Evolutionary conservation across 1,140 invertebrate genomes (phyloP), one percentile per base, ranked within the genome.

Genomic region (Tenebrio molitor): DNA sequence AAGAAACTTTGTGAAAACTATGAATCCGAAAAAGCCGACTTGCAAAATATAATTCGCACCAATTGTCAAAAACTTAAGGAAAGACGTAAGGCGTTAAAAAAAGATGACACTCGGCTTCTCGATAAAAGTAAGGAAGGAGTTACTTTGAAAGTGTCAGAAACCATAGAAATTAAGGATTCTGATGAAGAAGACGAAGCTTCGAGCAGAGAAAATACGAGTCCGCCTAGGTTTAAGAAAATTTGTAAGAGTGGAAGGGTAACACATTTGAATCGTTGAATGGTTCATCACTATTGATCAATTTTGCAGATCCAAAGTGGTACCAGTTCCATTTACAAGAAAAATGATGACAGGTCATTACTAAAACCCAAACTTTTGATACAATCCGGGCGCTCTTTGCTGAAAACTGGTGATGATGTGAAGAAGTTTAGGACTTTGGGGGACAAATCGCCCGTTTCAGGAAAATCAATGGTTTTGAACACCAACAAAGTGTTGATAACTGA

Each of bases 131-230:
- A 21, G 7, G 1, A 6, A 66, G 2, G 16, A 7, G n/a, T 23
- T 14, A n/a, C n/a, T 4, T 14, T 19, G n/a, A 15, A 42, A 23
- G 17, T 44, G 2, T 25, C 64, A 2, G 64, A 66, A 66, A 66
- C 64, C 6, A 66, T 66, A 0, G 64, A 66, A 21, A 66, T 66
- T 25, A 15, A 33, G 4, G 64, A 66, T 66, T 66, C 64, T 16
- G 64, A 66, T 44, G 64, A 66, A 25, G 64, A 66, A 42, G 53
- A 64, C 7, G 10, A 64, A n/a, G n/a, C n/a, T n/a, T 16, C 36
- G 12, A 23, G 21, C 16, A 3, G 12, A 23, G 21, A 5, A 3
- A 62, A 6, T 12, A 6, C 12, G 1, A 15, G 17, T 21, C 21
- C 16, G 5, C 25, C 58, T 6, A 10, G 6, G 10, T 64, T 64